phyloP scores from a whole-genome alignment of 2,888 invertebrate species.

The Chrysolina oricalcia region DNA sequence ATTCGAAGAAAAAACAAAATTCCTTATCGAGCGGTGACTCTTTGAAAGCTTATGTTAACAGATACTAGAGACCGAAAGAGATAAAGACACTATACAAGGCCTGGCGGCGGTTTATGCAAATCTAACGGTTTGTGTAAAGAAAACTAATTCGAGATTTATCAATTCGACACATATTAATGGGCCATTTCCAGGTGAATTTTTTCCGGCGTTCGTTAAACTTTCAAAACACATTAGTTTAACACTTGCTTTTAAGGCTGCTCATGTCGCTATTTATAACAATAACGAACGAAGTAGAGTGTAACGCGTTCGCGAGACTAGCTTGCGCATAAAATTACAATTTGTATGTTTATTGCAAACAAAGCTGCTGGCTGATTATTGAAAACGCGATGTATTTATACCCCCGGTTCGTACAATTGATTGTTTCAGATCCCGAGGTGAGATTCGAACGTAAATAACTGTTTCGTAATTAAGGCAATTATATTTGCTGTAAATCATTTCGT shows the following conservation, averaged over 20 bases:
- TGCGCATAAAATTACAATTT: conserved; percentile 47
- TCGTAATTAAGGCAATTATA: conserved; percentile 21
- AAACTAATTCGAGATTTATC: conserved; percentile 4
- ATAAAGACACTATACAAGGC: background rate
- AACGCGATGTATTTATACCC: conserved; percentile 12
- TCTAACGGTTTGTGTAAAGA: background rate
- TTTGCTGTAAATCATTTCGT: conserved; percentile 7
- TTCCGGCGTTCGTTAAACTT: conserved; percentile 5
- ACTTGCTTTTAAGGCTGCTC: conserved; percentile 14
- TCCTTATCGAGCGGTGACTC: background rate
- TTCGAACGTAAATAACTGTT: conserved; percentile 20
- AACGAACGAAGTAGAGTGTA: conserved; percentile 44
- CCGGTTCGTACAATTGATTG: conserved; percentile 26
- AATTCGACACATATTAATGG: conserved; percentile 18
- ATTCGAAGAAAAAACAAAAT: no score
- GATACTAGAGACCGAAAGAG: background rate
- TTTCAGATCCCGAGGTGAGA: conserved; percentile 27
- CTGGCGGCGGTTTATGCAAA: conserved; percentile 1
- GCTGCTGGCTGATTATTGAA: conserved; percentile 25
- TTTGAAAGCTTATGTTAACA: background rate
- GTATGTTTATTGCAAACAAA: conserved; percentile 41
- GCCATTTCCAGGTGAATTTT: conserved; percentile 7
- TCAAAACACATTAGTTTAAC: conserved; percentile 15
- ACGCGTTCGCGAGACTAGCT: conserved; percentile 27
- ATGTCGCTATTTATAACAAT: conserved; percentile 36